Conservation (phyloP, 2,888 invertebrate species). For the Xestia rhomboidea region DNA sequence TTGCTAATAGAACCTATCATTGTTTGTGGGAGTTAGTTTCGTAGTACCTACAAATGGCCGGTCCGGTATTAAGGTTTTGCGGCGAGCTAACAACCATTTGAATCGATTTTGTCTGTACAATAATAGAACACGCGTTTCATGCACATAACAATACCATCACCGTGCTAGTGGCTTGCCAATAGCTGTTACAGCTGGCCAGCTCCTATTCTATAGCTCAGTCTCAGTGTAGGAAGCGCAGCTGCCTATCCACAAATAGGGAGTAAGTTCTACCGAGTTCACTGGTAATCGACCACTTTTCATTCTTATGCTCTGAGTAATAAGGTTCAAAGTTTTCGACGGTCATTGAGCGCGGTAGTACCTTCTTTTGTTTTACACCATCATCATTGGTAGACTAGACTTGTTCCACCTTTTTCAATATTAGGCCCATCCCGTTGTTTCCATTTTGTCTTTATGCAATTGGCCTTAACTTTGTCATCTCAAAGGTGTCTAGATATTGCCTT, state of each 20-base stretch:
- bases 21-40: background rate
- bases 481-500: background rate
- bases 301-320: too few species aligned
- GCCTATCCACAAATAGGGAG: background rate
- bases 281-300: too few species aligned
- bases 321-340: too few species aligned
- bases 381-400: background rate
- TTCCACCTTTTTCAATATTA: background rate
- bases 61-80: background rate
- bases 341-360: too few species aligned
- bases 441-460: background rate
- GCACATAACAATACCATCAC: conserved; percentile 7
- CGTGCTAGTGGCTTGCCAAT: conserved; percentile 1
- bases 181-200: background rate
- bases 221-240: background rate
- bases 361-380: background rate
- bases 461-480: background rate
- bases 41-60: background rate
- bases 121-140: conserved; percentile 12
- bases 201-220: background rate
- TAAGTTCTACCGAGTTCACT: background rate
- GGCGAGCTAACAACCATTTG: conserved; percentile 8
- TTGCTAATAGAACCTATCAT: background rate
- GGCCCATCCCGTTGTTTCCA: background rate
- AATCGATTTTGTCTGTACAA: conserved; percentile 15